phyloP scores from a whole-genome alignment of 2,888 invertebrate genomes.

The Lumbricus terrestris region DNA sequence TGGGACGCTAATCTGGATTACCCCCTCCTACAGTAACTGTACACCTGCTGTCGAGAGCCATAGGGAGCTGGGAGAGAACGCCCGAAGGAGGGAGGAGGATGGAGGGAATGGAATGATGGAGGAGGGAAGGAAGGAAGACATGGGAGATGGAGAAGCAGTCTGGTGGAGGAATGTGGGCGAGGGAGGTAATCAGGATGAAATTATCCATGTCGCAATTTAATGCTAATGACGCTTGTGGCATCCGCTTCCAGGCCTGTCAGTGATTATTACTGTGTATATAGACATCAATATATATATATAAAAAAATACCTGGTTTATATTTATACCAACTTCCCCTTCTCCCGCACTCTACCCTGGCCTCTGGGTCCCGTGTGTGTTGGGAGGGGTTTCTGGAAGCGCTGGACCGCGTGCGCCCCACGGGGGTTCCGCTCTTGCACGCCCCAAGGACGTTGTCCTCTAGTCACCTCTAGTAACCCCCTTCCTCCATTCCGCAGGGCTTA shows the following conservation, averaged over 20 bases:
- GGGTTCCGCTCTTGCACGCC: background rate
- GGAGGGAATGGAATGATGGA: background rate
- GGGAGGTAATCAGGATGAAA: background rate
- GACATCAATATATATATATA: no score
- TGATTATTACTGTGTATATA: background rate
- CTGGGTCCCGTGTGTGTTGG: background rate
- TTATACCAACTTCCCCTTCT: background rate
- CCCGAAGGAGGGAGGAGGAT: no score
- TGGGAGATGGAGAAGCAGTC: background rate
- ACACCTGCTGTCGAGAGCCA: no score
- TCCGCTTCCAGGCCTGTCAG: background rate
- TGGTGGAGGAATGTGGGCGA: background rate
- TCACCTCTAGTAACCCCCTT: background rate
- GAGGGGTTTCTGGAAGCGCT: background rate
- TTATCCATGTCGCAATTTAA: slow-evolving; percentile 3
- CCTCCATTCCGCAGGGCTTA: background rate
- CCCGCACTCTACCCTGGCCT: background rate
- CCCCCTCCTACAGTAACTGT: background rate
- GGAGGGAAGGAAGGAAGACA: background rate
- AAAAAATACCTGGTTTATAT: no score
- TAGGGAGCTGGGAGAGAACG: background rate
- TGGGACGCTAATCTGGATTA: background rate
- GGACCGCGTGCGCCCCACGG: slow-evolving; percentile 3
- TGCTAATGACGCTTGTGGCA: background rate
- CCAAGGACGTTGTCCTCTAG: background rate